A percentile compares a stretch with the other conserved stretches of the same genome.
Conservation (phyloP, 2,888 invertebrate species). For the Caenorhabditis sulstoni region DNA sequence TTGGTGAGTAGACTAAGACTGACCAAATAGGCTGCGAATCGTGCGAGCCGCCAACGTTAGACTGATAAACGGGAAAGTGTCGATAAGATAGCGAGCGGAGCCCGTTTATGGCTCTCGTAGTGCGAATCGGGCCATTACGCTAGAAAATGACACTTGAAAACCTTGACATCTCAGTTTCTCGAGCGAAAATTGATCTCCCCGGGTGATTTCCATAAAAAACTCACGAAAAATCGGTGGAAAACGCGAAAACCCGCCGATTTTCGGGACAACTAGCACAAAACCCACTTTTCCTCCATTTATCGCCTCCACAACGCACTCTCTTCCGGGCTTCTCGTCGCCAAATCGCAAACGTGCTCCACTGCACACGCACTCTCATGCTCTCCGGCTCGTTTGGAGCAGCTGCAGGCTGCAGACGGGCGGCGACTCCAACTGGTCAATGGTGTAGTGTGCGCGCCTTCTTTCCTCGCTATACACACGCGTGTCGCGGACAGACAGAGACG, state of each 20-base stretch:
- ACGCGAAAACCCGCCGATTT: too few relatives aligned
- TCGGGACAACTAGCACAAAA: not conserved
- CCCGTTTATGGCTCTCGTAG: not conserved
- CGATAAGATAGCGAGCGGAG: not conserved
- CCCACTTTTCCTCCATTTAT: not conserved
- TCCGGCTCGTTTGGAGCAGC: too few relatives aligned
- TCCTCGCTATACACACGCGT: slow-evolving; percentile 1
- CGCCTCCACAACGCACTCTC: not conserved
- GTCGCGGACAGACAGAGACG: not conserved
- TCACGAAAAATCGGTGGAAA: too few relatives aligned
- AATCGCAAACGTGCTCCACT: slow-evolving; percentile 15
- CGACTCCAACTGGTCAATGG: too few relatives aligned
- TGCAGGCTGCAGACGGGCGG: too few relatives aligned
- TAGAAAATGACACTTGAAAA: too few relatives aligned
- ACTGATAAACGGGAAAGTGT: not conserved
- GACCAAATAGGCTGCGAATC: not conserved
- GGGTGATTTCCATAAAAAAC: too few relatives aligned
- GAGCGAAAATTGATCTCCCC: too few relatives aligned
- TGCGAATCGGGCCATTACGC: too few relatives aligned
- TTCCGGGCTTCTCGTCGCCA: not conserved
- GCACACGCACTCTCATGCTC: not conserved
- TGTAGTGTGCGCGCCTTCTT: not conserved
- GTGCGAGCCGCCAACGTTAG: not conserved
- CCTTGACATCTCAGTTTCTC: too few relatives aligned
- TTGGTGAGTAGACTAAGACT: not conserved